phyloP scores from a whole-genome alignment of 1,140 invertebrate species.

The Trinorchestia longiramus region DNA sequence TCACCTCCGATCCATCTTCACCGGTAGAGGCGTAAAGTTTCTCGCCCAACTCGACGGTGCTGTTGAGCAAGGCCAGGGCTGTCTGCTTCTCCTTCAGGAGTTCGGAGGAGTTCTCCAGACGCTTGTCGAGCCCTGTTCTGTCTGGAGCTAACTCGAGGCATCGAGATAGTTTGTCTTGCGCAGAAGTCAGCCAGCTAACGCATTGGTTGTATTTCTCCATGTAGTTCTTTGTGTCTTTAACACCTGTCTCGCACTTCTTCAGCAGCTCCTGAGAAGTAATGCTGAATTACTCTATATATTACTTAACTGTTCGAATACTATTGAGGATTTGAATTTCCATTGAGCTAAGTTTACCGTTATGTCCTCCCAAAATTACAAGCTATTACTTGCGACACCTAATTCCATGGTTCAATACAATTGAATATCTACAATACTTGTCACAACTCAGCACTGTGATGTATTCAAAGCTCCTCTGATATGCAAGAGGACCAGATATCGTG shows the following conservation, averaged over 20 bases:
- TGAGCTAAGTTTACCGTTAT: not conserved
- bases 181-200: constrained; percentile 82
- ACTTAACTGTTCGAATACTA: not conserved
- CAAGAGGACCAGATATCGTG: too few species aligned
- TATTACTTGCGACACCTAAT: too few species aligned
- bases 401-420: too few species aligned
- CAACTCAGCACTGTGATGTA: too few species aligned
- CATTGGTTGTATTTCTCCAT: constrained; percentile 89
- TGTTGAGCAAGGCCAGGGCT: constrained; percentile 83
- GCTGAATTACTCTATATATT: not conserved
- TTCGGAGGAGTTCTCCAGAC: constrained; percentile 80
- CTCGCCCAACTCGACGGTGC: constrained; percentile 88
- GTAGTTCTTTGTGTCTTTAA: constrained; percentile 84
- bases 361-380: too few species aligned
- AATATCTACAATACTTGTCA: too few species aligned
- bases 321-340: not conserved
- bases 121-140: constrained; percentile 76
- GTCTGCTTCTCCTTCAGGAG: constrained; percentile 83
- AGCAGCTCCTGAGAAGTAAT: constrained; percentile 78
- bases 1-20: constrained; percentile 86
- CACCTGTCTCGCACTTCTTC: constrained; percentile 94
- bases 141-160: constrained; percentile 68
- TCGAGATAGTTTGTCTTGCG: constrained; percentile 79
- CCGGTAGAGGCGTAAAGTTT: constrained; percentile 89
- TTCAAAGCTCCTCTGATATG: too few species aligned